phyloP scores from a whole-genome alignment of 2,797 vertebrate genomes.

The Decapterus maruadsi region DNA sequence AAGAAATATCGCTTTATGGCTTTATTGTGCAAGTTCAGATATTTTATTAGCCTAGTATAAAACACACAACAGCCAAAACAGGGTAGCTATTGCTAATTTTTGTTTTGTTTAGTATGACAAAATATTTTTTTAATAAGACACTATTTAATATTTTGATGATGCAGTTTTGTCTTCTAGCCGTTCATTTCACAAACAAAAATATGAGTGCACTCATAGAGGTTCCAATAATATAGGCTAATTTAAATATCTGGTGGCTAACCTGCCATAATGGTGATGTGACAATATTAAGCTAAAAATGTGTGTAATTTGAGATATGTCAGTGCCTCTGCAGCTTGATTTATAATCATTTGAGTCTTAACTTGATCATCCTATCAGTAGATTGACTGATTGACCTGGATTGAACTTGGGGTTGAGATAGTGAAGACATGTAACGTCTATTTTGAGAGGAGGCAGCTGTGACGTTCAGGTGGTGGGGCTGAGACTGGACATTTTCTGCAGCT shows the following conservation, averaged over 20 bases:
- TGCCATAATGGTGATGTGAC: neutral
- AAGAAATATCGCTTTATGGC: neutral
- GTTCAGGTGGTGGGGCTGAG: slow-evolving; percentile 32
- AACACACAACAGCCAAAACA: neutral
- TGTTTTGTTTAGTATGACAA: neutral
- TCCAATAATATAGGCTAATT: no score
- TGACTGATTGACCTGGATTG: neutral
- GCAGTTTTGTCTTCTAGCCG: neutral
- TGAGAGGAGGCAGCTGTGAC: slow-evolving; percentile 22
- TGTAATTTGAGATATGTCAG: neutral
- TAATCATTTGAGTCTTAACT: neutral
- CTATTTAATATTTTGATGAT: neutral
- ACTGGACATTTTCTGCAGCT: slow-evolving; percentile 31
- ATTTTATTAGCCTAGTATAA: neutral
- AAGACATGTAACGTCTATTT: slow-evolving; percentile 26
- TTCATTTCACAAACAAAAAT: neutral
- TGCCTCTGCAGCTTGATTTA: neutral
- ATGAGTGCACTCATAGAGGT: neutral
- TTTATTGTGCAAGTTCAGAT: neutral
- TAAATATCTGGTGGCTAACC: neutral
- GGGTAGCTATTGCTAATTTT: neutral
- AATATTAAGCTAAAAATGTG: no score
- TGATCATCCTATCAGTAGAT: neutral
- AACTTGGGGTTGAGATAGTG: neutral
- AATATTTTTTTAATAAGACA: no score